Percentiles rank a stretch among this genome's conserved stretches.
phyloP scores from a whole-genome alignment of 2,113 vertebrate genomes.

The Petaurus breviceps region DNA sequence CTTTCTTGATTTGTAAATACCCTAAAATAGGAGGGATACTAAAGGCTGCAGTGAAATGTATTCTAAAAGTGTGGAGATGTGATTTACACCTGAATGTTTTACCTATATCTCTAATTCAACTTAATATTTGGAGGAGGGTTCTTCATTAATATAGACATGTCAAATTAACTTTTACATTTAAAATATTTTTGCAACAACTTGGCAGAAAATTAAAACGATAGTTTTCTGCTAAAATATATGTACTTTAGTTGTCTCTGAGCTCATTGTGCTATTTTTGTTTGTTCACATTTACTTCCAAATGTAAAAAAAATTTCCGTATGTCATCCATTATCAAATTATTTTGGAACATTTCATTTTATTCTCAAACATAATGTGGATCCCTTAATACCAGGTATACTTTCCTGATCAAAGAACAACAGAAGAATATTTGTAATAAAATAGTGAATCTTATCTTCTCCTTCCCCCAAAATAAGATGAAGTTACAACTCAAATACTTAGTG shows the following conservation, averaged over 20 bases:
- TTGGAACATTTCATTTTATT: not conserved
- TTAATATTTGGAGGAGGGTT: not conserved
- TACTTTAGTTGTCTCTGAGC: not conserved
- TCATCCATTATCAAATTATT: not conserved
- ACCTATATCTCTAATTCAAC: not conserved
- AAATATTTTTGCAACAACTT: not conserved
- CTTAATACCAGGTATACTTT: not conserved
- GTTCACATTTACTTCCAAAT: not conserved
- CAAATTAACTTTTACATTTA: not conserved
- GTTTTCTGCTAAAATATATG: not conserved
- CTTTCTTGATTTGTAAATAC: not conserved
- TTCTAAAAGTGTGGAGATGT: not conserved
- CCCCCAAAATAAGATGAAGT: not conserved
- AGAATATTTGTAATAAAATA: conserved; percentile 28
- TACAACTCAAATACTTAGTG: not conserved
- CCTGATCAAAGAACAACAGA: not conserved
- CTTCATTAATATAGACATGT: not conserved
- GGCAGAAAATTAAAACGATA: not conserved
- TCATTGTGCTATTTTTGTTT: not conserved
- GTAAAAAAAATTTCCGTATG: not conserved
- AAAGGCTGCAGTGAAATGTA: not conserved
- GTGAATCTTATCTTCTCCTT: not conserved
- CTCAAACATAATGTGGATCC: not conserved
- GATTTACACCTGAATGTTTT: not conserved
- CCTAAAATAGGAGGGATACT: not conserved